Evolutionary conservation across 2,113 vertebrate genomes (phyloP).

Genomic region (Alethe castanea): DNA sequence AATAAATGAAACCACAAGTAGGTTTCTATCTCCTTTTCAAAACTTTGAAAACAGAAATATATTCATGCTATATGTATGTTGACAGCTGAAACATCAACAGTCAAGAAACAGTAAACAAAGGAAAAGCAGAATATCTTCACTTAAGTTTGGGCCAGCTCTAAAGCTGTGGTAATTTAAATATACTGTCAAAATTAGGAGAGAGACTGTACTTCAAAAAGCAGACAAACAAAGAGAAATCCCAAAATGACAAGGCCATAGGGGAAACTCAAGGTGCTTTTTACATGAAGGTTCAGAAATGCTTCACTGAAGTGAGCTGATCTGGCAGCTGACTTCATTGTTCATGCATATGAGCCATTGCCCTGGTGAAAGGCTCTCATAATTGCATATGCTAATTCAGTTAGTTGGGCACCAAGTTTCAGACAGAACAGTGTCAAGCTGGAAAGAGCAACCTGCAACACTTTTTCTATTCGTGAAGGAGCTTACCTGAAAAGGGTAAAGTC

Average conservation of each 20-base stretch:
- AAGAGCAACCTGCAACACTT: not conserved
- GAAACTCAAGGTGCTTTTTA: not conserved
- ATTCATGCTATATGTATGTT: not conserved
- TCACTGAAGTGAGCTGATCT: not conserved
- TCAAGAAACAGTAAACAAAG: conserved; percentile 11
- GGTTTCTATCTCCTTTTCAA: not conserved
- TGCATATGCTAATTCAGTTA: not conserved
- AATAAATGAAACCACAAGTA: not conserved
- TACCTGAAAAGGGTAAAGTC: not conserved
- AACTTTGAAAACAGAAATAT: conserved; percentile 3
- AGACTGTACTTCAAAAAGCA: not conserved
- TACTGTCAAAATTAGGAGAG: not conserved
- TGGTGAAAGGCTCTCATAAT: not conserved
- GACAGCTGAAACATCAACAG: conserved; percentile 43
- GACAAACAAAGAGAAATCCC: not conserved
- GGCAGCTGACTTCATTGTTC: not conserved
- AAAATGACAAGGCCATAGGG: not conserved
- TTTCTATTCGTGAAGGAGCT: not conserved
- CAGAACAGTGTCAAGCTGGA: not conserved
- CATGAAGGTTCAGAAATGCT: not conserved
- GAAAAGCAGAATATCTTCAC: not conserved
- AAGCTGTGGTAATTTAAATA: not conserved
- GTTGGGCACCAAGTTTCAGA: not conserved
- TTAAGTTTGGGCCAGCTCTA: not conserved
- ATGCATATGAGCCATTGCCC: not conserved